Base-by-base conservation (phyloP, 2,797 vertebrate genomes). In the Xenops minutus region DNA sequence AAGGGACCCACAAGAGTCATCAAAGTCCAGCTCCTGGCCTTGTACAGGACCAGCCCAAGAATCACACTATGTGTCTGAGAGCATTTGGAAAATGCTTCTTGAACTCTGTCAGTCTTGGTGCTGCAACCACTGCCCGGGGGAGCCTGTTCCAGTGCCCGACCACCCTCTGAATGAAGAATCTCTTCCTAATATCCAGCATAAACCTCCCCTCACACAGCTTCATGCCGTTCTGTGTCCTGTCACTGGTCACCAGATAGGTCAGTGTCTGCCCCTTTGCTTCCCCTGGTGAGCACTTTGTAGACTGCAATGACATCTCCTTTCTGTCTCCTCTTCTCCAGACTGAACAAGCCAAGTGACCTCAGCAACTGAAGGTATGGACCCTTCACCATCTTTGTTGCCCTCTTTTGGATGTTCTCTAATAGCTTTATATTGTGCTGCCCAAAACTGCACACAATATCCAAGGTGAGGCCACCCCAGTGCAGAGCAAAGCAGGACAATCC, bases 391-490 rank as follows among this genome's bases (percentile, higher is more conserved):
- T 51, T 56, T 22, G 11, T 44, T n/a, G 9, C 20, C 9, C 13
- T 55, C 36, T 26, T 69, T n/a, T 69, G 36, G 23, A 21, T n/a
- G 27, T 9, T 69, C 20, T 10, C 27, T 51, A 24, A 18, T 43
- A 29, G 23, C 9, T 62, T 55, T n/a, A 17, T 4, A 24, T 12
- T 0, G 0, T 37, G 11, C 4, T 14, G 32, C 32, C 2, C 41
- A 49, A 37, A 55, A 7, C 30, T 48, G 41, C 22, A 0, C 34
- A 2, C 22, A 48, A 32, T 0, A 14, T 43, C n/a, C 2, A 5
- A 29, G 48, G 2, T 75, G 48, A 68, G 55, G 71, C 32, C 0
- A 0, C 4, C 9, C 13, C 55, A 72, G 27, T 0, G 2, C 78
- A 82, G 63, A 43, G 48, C 62, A 68, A 55, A 49, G 41, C 1